phyloP scores from a whole-genome alignment of 2,113 vertebrate genomes.

The Microcebus ravelobensis region DNA sequence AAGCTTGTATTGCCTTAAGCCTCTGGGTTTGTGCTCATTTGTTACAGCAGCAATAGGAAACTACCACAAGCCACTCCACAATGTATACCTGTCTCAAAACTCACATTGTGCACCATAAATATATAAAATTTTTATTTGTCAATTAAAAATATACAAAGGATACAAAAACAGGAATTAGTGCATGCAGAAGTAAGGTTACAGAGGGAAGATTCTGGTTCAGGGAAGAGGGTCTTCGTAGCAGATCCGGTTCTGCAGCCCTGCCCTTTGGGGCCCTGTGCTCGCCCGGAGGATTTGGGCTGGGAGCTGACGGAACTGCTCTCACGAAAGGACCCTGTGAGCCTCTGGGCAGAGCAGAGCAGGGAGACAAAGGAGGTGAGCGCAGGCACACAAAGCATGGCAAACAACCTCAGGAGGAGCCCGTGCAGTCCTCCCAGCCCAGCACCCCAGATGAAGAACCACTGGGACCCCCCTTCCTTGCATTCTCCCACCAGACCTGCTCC shows the following conservation, averaged over 20 bases:
- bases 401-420: neutral
- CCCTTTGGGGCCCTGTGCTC: neutral
- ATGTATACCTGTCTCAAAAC: neutral
- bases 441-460: neutral
- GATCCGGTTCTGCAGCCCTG: neutral
- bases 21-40: neutral
- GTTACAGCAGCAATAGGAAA: neutral
- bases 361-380: too few species aligned
- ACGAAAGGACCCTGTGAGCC: neutral
- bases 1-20: neutral
- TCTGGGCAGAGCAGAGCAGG: neutral
- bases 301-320: neutral
- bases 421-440: neutral
- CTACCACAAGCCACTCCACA: neutral
- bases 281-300: neutral
- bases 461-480: neutral
- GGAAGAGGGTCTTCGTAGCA: neutral
- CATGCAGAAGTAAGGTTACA: fast-evolving
- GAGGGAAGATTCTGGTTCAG: neutral
- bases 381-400: neutral
- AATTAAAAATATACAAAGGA: neutral
- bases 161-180: neutral
- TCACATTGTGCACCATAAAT: neutral
- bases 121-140: neutral
- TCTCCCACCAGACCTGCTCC: neutral